These are phyloP conservation scores for Grantiella picta DNA, from an alignment of 2,113 vertebrate species.

Conservation along the genomic window DNA sequence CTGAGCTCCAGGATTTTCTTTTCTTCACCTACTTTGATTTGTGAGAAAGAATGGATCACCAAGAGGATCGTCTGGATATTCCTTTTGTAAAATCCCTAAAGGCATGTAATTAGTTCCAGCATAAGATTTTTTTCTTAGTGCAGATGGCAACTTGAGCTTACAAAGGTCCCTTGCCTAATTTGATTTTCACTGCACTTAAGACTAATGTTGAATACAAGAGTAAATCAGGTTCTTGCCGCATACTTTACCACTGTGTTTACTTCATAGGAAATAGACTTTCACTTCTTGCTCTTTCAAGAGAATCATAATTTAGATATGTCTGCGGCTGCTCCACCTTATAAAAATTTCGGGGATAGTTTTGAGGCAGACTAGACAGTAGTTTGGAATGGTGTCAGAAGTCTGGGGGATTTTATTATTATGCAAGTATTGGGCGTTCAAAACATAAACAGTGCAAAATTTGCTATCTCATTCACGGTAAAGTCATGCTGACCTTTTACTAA, in stretches of 20 bases:
- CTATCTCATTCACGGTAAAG: not conserved
- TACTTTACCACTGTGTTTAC: not conserved
- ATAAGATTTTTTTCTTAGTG: not conserved
- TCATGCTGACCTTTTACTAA: not conserved
- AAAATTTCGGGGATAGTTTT: not conserved
- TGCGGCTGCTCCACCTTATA: not conserved
- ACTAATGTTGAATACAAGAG: not conserved
- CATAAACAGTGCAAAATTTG: not conserved
- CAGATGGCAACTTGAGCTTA: not conserved
- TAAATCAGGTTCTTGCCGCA: not conserved
- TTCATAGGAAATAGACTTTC: not conserved
- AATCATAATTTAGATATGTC: not conserved
- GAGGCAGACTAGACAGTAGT: not conserved
- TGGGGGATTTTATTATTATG: not conserved
- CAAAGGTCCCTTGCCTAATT: not conserved
- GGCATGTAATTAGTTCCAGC: not conserved
- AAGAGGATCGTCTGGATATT: not conserved
- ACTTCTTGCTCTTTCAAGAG: not conserved
- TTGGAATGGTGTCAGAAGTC: not conserved
- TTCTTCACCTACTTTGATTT: not conserved
- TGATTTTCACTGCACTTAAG: not conserved
- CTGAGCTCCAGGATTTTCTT: not conserved
- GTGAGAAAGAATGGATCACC: not conserved
- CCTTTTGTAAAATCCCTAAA: not conserved
- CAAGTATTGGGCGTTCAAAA: not conserved